phyloP scores from a whole-genome alignment of 2,797 vertebrate genomes.

The Spinibarbus caldwelli region DNA sequence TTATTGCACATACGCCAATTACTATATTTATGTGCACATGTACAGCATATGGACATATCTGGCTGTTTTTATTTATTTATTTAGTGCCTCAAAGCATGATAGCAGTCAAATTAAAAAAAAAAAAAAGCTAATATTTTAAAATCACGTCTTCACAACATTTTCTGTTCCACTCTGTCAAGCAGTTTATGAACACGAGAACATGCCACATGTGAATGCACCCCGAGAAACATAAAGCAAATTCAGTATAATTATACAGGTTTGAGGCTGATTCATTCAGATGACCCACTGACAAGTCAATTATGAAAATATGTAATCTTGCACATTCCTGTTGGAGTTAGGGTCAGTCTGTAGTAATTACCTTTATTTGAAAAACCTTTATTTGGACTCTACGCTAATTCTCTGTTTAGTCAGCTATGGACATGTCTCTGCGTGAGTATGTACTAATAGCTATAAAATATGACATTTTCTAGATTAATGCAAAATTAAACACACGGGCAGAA shows the following conservation, averaged over 20 bases:
- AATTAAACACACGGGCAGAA: slow-evolving; percentile 58
- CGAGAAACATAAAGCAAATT: background rate
- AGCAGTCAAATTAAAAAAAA: background rate
- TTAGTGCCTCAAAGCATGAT: background rate
- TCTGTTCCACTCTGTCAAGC: background rate
- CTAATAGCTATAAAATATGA: slow-evolving; percentile 14
- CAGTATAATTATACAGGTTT: background rate
- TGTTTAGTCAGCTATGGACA: background rate
- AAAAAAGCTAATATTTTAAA: background rate
- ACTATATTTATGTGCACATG: background rate
- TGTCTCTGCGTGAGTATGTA: background rate
- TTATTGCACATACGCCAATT: background rate
- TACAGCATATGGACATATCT: background rate
- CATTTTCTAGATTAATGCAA: slow-evolving; percentile 48
- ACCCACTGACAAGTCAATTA: background rate
- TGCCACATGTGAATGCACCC: background rate
- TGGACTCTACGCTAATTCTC: background rate
- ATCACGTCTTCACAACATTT: background rate
- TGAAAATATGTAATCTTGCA: slow-evolving; percentile 2
- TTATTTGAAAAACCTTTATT: slow-evolving; percentile 21
- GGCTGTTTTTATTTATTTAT: background rate
- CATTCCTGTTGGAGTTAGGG: background rate
- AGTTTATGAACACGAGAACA: background rate
- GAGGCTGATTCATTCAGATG: background rate
- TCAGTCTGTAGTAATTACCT: slow-evolving; percentile 14